These are phyloP conservation scores for Corythucha ciliata DNA, from an alignment of 2,888 invertebrate genomes.

Conservation along the genomic window DNA sequence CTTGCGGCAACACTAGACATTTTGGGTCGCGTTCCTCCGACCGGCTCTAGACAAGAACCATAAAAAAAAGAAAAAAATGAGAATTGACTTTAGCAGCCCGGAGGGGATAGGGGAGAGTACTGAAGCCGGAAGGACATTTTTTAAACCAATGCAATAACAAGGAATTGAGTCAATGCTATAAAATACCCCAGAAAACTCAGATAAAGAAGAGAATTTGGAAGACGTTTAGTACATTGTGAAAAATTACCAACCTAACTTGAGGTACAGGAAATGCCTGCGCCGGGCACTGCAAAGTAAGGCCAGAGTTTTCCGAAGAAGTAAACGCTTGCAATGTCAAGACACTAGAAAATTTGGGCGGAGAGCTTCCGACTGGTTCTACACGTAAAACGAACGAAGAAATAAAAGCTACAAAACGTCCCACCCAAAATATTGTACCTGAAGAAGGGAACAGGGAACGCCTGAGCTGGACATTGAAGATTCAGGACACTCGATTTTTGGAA, in stretches of 20 bases:
- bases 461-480: slow-evolving; percentile 61
- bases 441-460: slow-evolving; percentile 55
- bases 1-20: slow-evolving; percentile 40
- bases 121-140: no score
- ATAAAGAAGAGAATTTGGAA: no score
- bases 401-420: neutral
- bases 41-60: slow-evolving; percentile 35
- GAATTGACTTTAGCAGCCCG: no score
- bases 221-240: no score
- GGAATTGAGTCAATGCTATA: no score
- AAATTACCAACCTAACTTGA: slow-evolving; percentile 53
- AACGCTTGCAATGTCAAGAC: slow-evolving; percentile 27
- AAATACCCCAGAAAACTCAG: slow-evolving; percentile 4
- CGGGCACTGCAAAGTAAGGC: slow-evolving; percentile 48
- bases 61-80: no score
- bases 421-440: slow-evolving; percentile 45
- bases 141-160: no score
- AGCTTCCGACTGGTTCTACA: slow-evolving; percentile 39
- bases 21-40: slow-evolving; percentile 36
- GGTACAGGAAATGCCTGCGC: slow-evolving; percentile 69
- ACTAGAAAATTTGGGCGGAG: slow-evolving; percentile 45
- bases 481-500: slow-evolving; percentile 42
- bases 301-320: neutral
- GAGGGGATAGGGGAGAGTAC: no score
- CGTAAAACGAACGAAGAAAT: slow-evolving; percentile 15